phyloP scores from a whole-genome alignment of 2,888 invertebrate species.

The Keiferia lycopersicella region DNA sequence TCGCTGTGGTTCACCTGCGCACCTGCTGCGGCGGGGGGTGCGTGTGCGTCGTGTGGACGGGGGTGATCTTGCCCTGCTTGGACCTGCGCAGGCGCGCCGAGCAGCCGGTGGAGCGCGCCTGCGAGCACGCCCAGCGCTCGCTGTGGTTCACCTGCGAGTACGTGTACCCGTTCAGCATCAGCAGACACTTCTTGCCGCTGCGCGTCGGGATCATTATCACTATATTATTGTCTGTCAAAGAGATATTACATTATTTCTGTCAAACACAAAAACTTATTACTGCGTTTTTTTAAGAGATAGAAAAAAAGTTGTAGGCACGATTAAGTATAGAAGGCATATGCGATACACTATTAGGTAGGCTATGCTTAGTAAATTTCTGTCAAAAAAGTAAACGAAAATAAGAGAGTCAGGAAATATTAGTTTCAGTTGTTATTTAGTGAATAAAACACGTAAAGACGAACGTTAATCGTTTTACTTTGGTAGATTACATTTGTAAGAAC shows the following conservation, averaged over 20 bases:
- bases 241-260: neutral
- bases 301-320: too few relatives aligned
- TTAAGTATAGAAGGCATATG: too few relatives aligned
- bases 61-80: slow-evolving; percentile 30
- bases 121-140: slow-evolving; percentile 5
- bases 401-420: too few relatives aligned
- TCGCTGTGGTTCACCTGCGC: slow-evolving; percentile 20
- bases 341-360: too few relatives aligned
- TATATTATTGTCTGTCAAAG: neutral
- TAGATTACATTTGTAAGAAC: too few relatives aligned
- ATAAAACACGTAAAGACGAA: too few relatives aligned
- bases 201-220: slow-evolving; percentile 27
- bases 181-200: slow-evolving; percentile 27
- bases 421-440: too few relatives aligned
- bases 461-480: too few relatives aligned
- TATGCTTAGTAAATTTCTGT: too few relatives aligned
- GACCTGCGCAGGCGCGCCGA: slow-evolving; percentile 27
- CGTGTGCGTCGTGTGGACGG: slow-evolving; percentile 38
- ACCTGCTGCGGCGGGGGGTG: slow-evolving; percentile 36
- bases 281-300: too few relatives aligned
- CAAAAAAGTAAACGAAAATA: too few relatives aligned
- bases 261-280: too few relatives aligned
- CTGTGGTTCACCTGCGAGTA: slow-evolving; percentile 26
- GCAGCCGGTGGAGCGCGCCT: neutral
- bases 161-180: slow-evolving; percentile 29